Evolutionary conservation across 2,888 invertebrate genomes (phyloP), one percentile per base, ranked within the genome.

Genomic region (Limnephilus rhombicus): DNA sequence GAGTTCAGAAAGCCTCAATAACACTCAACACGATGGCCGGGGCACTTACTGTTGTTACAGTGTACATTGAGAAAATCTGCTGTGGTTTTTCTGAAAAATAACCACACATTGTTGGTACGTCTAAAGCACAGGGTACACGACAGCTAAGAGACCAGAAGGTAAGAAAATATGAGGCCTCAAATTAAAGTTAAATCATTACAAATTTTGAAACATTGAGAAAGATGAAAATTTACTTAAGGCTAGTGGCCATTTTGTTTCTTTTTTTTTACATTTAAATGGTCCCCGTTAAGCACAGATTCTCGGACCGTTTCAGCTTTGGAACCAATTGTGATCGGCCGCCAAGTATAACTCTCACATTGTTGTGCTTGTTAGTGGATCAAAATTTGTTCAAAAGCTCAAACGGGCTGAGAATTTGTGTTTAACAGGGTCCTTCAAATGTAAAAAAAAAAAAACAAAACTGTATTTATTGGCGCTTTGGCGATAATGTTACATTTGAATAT

Each of bases 51-150:
- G 90, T 93, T 92, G 90, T 92, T 93, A 92, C 90, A 90, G 91
- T 93, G 92, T 81, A 93, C 92, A 93, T 92, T 93, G 92, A 92
- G 93, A 90, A 93, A 93, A 93, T 94, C 94, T 91, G 92, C 94
- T 31, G 93, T 93, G 80, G 94, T 93, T 93, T 94, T 93, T 94
- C 94, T 94, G 94, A 93, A 94, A 94, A 92, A 91, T 92, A 92
- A 93, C 90, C 90, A 92, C 90, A 92, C 80, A 24, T 88, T 45
- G 90, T 87, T 83, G 89, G n/a, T 37, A 93, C 93, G 85, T 86
- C 88, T 81, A 93, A 92, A 93, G 93, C 93, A 87, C 89, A 92
- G 41, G 37, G 34, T n/a, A 83, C 90, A 90, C 45, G 29, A 88
- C 80, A 91, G n/a, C 12, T 85, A 80, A n/a, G n/a, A n/a, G 5